Percentiles rank a stretch among this genome's conserved stretches.
phyloP scores from a whole-genome alignment of 2,888 invertebrate genomes.

The Noctua janthe region DNA sequence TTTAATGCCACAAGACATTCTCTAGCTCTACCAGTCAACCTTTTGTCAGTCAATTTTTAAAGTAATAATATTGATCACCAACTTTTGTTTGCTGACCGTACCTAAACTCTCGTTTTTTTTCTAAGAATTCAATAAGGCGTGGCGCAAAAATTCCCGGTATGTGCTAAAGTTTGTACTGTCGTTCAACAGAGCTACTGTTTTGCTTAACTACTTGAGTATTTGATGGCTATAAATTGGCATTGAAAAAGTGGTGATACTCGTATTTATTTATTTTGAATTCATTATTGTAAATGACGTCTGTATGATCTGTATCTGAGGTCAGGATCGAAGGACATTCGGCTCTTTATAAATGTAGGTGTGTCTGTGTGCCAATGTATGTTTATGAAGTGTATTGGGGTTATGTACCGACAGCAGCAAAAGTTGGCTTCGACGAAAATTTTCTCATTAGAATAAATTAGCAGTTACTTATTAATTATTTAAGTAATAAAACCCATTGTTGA shows the following conservation, averaged over 20 bases:
- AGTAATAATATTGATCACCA: neutral
- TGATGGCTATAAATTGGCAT: neutral
- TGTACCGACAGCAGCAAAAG: neutral
- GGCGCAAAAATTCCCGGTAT: constrained; percentile 25
- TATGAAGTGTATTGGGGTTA: neutral
- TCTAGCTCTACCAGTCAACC: neutral
- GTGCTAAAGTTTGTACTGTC: constrained; percentile 25
- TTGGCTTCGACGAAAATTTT: no score
- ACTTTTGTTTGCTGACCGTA: neutral
- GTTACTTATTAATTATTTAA: neutral
- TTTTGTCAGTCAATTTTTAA: neutral
- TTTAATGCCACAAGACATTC: neutral
- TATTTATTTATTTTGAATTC: constrained; percentile 11
- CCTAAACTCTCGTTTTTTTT: constrained; percentile 13
- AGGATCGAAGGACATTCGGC: neutral
- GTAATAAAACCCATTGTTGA: no score
- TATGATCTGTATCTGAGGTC: neutral
- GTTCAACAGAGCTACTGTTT: constrained; percentile 18
- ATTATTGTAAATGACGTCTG: neutral
- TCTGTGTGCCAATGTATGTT: neutral
- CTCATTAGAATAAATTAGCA: neutral
- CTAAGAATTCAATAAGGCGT: constrained; percentile 13
- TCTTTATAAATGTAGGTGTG: constrained; percentile 1
- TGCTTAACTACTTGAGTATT: neutral
- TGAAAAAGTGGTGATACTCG: neutral